Conservation (phyloP, 2,888 invertebrate genomes). For the Cerceris rybyensis region DNA sequence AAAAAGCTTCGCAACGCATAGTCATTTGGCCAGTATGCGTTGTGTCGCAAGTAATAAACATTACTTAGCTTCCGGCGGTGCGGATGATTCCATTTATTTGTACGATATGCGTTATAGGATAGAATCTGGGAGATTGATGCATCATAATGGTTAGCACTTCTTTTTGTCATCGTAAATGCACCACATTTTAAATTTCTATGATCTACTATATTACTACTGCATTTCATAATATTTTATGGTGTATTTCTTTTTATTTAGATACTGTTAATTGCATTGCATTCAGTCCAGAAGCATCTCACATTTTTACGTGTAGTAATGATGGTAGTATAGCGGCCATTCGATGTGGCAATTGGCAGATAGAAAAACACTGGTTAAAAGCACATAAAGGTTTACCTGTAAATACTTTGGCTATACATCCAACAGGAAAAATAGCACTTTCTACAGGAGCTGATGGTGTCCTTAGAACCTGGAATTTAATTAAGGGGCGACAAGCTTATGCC, state of each 20-base stretch:
- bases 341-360: slow-evolving; percentile 92
- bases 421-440: slow-evolving; percentile 93
- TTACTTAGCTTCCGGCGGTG: slow-evolving; percentile 93
- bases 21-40: slow-evolving; percentile 91
- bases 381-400: slow-evolving; percentile 91
- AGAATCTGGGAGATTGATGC: slow-evolving; percentile 90
- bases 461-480: slow-evolving; percentile 96
- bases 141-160: slow-evolving; percentile 87
- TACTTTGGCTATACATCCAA: slow-evolving; percentile 92
- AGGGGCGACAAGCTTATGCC: slow-evolving; percentile 94
- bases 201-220: not conserved
- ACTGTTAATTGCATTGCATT: slow-evolving; percentile 91
- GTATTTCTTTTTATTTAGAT: slow-evolving; percentile 74
- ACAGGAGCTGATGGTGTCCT: slow-evolving; percentile 92
- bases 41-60: slow-evolving; percentile 87
- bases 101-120: slow-evolving; percentile 91
- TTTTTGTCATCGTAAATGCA: not conserved
- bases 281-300: slow-evolving; percentile 89
- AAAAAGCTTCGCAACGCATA: slow-evolving; percentile 94
- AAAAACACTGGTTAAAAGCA: slow-evolving; percentile 91
- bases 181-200: not conserved
- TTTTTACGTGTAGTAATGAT: slow-evolving; percentile 93
- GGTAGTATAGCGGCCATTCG: slow-evolving; percentile 92
- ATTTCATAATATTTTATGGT: not conserved
- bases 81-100: slow-evolving; percentile 94